Conservation (phyloP, 2,888 invertebrate genomes). For the Eupithecia abbreviata region DNA sequence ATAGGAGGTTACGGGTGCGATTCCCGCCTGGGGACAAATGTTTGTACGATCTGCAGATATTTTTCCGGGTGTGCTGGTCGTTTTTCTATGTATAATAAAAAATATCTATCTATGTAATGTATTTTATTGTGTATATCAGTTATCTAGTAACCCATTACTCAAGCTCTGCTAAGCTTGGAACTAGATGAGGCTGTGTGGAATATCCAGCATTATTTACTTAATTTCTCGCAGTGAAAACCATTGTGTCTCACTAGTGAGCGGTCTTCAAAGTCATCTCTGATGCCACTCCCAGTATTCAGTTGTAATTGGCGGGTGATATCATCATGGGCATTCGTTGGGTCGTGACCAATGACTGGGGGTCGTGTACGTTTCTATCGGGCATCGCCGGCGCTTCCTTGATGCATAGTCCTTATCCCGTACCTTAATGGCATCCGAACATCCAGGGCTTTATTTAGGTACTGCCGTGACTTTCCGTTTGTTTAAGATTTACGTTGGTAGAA, state of each 20-base stretch:
- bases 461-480: neutral
- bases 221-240: neutral
- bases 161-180: no score
- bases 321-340: constrained; percentile 34
- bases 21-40: no score
- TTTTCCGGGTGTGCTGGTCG: no score
- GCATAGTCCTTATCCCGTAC: constrained; percentile 48
- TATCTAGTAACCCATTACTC: no score
- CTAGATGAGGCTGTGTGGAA: no score
- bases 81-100: no score
- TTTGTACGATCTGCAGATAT: no score
- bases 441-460: neutral
- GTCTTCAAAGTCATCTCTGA: neutral
- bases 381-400: constrained; percentile 58
- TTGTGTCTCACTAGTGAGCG: neutral
- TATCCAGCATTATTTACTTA: neutral
- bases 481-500: neutral
- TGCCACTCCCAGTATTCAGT: constrained; percentile 18
- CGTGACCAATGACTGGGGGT: constrained; percentile 40
- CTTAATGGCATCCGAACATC: constrained; percentile 24
- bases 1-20: no score
- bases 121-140: no score
- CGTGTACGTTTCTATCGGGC: constrained; percentile 55
- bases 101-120: no score
- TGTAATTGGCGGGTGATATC: constrained; percentile 37